Conservation (phyloP, 2,888 invertebrate genomes). For the Acronicta leporina region DNA sequence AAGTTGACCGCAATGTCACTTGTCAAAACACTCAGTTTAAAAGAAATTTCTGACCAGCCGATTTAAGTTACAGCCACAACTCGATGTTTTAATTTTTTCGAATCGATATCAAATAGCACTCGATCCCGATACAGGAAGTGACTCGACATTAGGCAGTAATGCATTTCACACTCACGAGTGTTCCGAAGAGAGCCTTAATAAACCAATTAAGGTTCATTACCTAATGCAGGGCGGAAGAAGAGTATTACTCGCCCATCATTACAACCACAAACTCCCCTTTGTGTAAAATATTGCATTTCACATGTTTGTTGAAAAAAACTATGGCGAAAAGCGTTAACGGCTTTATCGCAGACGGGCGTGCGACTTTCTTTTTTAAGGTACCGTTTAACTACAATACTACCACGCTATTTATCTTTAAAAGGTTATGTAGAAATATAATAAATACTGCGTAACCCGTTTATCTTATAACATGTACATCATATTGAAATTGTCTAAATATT, state of each 20-base stretch:
- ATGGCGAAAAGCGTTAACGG: constrained; percentile 68
- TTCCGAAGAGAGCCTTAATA: constrained; percentile 76
- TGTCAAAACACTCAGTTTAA: no score
- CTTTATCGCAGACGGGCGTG: constrained; percentile 71
- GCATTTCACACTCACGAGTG: constrained; percentile 79
- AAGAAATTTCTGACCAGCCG: no score
- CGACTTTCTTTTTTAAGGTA: constrained; percentile 47
- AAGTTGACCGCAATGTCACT: no score
- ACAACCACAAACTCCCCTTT: constrained; percentile 82
- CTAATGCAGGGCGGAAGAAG: constrained; percentile 84
- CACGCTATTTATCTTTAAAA: not conserved
- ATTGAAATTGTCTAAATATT: no score
- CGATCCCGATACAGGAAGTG: constrained; percentile 52
- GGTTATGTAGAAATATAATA: not conserved
- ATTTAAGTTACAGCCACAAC: not conserved
- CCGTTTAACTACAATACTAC: constrained; percentile 15
- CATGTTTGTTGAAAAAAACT: constrained; percentile 72
- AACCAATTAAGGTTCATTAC: constrained; percentile 86
- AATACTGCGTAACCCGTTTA: not conserved
- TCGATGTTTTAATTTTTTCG: constrained; percentile 23
- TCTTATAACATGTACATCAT: no score
- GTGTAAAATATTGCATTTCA: constrained; percentile 79
- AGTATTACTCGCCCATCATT: constrained; percentile 86
- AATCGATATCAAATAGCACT: constrained; percentile 37
- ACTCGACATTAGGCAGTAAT: constrained; percentile 51